Base-by-base conservation (phyloP, 35 echinoderm and acorn worm species). In the Lytechinus variegatus region DNA sequence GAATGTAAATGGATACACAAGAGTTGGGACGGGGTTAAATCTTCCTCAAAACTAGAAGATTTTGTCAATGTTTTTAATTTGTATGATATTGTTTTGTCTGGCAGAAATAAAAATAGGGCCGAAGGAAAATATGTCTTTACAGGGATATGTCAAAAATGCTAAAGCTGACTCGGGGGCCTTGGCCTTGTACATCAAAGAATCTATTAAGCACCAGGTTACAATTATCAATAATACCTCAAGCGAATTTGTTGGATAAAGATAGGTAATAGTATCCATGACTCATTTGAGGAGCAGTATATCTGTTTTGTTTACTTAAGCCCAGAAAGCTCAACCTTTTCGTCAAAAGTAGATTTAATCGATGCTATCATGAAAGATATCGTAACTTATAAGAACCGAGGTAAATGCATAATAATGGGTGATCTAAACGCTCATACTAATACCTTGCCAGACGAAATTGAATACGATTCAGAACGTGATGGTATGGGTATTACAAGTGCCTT, bases 1-100 rank as follows among this genome's bases (percentile, higher is more conserved):
- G 87, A 89, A 89, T 52, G 51, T 89, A 89, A 89, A 89, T 89
- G 87, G 87, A 52, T 89, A 8, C 33, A 33, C 16, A 89, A 89
- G 33, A 28, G 3, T 28, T 89, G 27, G 27, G 87, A 89, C 33
- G 87, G 87, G 27, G 24, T 13, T 1, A 89, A 89, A 33, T 28
- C 87, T 89, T 33, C 87, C 27, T 89, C 87, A 33, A 89, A 89
- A 52, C 87, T 89, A 5, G 87, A 89, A 89, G 6, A 89, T 14
- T 89, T 28, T 13, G 8, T 33, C 4, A 33, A 89, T 27, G 51
- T 89, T 33, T 33, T 89, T 52, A 6, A 89, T 19, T 9, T 28
- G 11, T 89, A 9, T 89, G 87, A 89, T 28, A 87, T 89, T 9
- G 33, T 89, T 9, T 89, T n/a, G 87, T 89, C 21, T 89, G 27